Percentiles rank a stretch among this genome's conserved stretches.
These are phyloP conservation scores for Ricordea florida DNA, from an alignment of 92 coral and sea anemone genomes.

Conservation along the genomic window DNA sequence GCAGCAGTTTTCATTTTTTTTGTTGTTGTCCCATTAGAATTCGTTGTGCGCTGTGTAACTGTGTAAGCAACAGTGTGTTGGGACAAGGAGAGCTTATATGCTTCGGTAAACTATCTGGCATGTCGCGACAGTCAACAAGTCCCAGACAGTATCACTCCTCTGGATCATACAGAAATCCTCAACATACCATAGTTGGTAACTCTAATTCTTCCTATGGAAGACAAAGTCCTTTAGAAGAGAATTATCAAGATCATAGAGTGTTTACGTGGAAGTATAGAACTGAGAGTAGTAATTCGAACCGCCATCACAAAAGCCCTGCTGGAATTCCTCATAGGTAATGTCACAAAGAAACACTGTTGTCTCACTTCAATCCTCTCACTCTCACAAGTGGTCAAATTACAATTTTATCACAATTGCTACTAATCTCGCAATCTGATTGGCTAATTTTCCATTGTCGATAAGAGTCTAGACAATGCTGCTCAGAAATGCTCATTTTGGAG, in stretches of 20 bases:
- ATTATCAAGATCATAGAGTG: background rate
- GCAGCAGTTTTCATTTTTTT: background rate
- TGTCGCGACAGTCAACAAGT: background rate
- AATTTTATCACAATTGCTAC: too few relatives aligned
- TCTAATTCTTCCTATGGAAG: background rate
- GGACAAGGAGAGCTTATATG: constrained; percentile 94
- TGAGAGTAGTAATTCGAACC: background rate
- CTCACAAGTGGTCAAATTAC: too few relatives aligned
- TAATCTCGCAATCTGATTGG: too few relatives aligned
- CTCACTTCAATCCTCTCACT: too few relatives aligned
- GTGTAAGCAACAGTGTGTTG: constrained; percentile 66
- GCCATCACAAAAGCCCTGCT: background rate
- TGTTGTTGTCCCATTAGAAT: constrained; percentile 51
- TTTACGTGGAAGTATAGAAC: constrained; percentile 9
- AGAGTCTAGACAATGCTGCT: too few relatives aligned
- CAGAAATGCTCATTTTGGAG: too few relatives aligned
- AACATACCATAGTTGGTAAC: background rate
- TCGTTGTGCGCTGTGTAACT: constrained; percentile 88
- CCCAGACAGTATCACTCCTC: background rate
- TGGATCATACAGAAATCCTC: background rate
- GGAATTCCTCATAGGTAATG: constrained; percentile 13
- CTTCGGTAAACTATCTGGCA: constrained; percentile 68
- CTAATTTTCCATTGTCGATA: too few relatives aligned
- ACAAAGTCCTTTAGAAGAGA: background rate
- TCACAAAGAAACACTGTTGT: background rate